Percentiles rank a stretch among this genome's conserved stretches.
phyloP scores from a whole-genome alignment of 2,113 vertebrate genomes.

The Cardinalis cardinalis region DNA sequence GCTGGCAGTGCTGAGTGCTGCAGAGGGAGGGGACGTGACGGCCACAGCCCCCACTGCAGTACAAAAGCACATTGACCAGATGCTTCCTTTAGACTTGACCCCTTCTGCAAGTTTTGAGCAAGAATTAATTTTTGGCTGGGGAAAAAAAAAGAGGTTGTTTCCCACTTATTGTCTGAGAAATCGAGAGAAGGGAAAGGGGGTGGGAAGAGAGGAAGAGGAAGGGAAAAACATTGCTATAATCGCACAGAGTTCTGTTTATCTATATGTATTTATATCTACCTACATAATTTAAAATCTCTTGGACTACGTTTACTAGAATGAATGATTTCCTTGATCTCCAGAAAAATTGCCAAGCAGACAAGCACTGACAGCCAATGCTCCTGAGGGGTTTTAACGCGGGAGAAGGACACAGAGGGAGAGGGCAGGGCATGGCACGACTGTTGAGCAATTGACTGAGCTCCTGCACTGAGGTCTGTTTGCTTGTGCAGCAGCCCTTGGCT shows the following conservation, averaged over 20 bases:
- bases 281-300: background rate
- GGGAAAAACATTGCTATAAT: background rate
- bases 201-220: slow-evolving; percentile 36
- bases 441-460: background rate
- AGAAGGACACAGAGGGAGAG: background rate
- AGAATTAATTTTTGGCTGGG: slow-evolving; percentile 36
- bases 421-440: background rate
- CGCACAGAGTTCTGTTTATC: background rate
- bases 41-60: background rate
- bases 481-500: background rate
- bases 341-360: background rate
- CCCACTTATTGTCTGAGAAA: slow-evolving; percentile 53
- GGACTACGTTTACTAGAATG: background rate
- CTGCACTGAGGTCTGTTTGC: background rate
- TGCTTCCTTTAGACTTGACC: slow-evolving; percentile 47
- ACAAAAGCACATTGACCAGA: slow-evolving; percentile 34
- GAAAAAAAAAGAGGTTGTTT: background rate
- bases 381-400: background rate
- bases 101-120: slow-evolving; percentile 8
- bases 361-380: background rate
- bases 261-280: background rate
- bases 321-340: background rate
- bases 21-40: background rate
- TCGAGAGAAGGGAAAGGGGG: background rate
- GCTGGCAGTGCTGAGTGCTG: background rate